phyloP scores from a whole-genome alignment of 2,797 vertebrate species.

The Chelmon rostratus region DNA sequence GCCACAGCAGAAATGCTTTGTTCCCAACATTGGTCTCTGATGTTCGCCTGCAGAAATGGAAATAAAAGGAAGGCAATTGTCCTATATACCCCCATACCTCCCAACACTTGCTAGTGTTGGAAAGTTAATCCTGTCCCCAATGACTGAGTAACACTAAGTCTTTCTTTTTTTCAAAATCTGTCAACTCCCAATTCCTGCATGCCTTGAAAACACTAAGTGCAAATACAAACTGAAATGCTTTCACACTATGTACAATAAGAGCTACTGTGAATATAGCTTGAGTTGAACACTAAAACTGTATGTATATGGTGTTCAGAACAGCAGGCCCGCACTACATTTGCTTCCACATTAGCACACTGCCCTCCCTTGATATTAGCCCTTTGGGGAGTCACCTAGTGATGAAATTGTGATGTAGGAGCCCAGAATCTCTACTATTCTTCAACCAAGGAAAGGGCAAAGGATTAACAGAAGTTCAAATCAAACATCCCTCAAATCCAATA shows the following conservation, averaged over 20 bases:
- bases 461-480: neutral
- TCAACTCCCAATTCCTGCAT: neutral
- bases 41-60: constrained; percentile 44
- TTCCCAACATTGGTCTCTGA: constrained; percentile 55
- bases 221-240: constrained; percentile 10
- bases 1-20: constrained; percentile 44
- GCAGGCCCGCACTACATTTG: constrained; percentile 19
- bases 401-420: constrained; percentile 21
- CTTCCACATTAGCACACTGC: constrained; percentile 1
- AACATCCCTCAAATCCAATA: neutral
- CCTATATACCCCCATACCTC: neutral
- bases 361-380: neutral
- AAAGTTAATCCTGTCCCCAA: neutral
- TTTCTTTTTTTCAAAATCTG: neutral
- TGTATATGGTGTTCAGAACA: constrained; percentile 11
- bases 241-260: constrained; percentile 13
- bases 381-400: constrained; percentile 2
- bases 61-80: constrained; percentile 31
- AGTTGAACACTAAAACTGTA: neutral
- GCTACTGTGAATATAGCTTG: constrained; percentile 18
- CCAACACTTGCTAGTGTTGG: neutral
- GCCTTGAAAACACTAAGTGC: constrained; percentile 30
- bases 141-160: neutral
- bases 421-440: neutral
- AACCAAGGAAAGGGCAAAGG: neutral